Percentiles rank a stretch among this genome's conserved stretches.
phyloP scores from a whole-genome alignment of 2,888 invertebrate species.

The Tuberolachnus salignus region DNA sequence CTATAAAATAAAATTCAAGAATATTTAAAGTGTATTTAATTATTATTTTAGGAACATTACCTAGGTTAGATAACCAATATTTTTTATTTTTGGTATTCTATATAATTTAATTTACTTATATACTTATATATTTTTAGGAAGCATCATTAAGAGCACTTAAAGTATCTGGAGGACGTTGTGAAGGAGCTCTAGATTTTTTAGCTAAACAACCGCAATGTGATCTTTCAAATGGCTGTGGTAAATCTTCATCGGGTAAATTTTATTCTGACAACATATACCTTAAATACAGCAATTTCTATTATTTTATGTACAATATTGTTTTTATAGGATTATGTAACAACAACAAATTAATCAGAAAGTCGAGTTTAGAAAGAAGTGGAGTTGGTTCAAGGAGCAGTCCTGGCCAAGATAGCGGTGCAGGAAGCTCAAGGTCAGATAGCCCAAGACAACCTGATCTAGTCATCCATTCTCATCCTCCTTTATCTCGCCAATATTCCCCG shows the following conservation, averaged over 20 bases:
- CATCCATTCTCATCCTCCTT: conserved; percentile 69
- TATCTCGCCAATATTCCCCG: conserved; percentile 76
- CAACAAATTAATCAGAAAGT: conserved; percentile 79
- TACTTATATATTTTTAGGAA: conserved; percentile 67
- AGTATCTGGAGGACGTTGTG: conserved; percentile 73
- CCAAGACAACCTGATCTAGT: conserved; percentile 68
- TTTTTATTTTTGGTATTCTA: conserved; percentile 34
- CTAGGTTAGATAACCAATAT: neutral
- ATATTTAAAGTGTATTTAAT: too few species aligned
- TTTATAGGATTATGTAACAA: conserved; percentile 58
- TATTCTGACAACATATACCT: neutral
- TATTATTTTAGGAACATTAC: too few species aligned
- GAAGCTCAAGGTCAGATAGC: conserved; percentile 87
- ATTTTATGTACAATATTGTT: conserved; percentile 26
- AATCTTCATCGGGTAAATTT: conserved; percentile 63
- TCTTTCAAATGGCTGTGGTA: conserved; percentile 66
- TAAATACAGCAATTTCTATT: neutral
- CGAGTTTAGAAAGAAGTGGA: conserved; percentile 84
- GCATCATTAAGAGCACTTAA: conserved; percentile 73
- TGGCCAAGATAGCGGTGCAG: conserved; percentile 82
- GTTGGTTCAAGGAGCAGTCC: conserved; percentile 81
- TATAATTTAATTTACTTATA: conserved; percentile 56
- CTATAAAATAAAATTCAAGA: too few species aligned
- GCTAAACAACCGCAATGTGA: conserved; percentile 59
- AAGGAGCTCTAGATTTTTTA: conserved; percentile 68